phyloP scores from a whole-genome alignment of 2,888 invertebrate species.

The Chrysodeixis includens region DNA sequence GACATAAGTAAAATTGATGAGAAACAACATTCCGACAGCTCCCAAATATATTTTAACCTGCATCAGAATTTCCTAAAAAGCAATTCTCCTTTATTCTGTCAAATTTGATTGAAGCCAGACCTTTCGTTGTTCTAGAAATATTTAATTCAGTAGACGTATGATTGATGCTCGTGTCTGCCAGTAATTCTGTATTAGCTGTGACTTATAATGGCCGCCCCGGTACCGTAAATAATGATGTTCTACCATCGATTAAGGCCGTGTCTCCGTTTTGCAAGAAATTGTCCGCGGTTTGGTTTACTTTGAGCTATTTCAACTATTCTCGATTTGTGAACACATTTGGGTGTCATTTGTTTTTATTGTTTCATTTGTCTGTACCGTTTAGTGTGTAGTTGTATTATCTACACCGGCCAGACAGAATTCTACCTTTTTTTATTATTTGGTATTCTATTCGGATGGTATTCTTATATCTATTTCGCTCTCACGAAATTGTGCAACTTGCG shows the following conservation, averaged over 20 bases:
- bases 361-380: background rate
- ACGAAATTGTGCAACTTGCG: background rate
- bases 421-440: no score
- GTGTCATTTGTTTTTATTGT: background rate
- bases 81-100: background rate
- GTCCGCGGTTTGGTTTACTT: slow-evolving; percentile 18
- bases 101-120: background rate
- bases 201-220: slow-evolving; percentile 24
- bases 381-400: no score
- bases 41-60: background rate
- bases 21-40: background rate
- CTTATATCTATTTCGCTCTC: background rate
- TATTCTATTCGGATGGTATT: background rate
- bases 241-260: slow-evolving; percentile 48
- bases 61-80: background rate
- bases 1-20: background rate
- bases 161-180: slow-evolving; percentile 33
- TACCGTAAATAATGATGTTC: slow-evolving; percentile 43
- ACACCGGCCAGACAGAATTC: no score
- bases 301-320: slow-evolving; percentile 11
- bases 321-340: background rate
- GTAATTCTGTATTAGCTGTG: slow-evolving; percentile 24
- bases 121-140: slow-evolving; percentile 25
- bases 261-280: slow-evolving; percentile 39
- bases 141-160: slow-evolving; percentile 35